Evolutionary conservation across 2,888 invertebrate species (phyloP).

Genomic region (Cheilosia urbana): DNA sequence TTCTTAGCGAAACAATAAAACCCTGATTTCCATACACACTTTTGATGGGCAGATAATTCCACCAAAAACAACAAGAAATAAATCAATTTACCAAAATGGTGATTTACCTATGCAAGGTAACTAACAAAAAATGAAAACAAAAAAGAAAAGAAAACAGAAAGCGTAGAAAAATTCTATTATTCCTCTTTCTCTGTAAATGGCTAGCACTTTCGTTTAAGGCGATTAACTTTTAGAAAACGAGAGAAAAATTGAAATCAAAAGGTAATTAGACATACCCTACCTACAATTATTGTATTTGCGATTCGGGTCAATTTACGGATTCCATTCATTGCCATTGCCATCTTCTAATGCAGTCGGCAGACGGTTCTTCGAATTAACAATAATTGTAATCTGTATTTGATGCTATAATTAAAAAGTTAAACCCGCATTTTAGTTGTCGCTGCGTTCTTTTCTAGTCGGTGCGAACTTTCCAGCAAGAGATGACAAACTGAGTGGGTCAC

Average conservation of each 20-base stretch:
- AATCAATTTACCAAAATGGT: conserved; percentile 46
- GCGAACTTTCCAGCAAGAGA: conserved; percentile 42
- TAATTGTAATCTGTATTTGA: conserved; percentile 43
- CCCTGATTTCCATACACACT: not conserved
- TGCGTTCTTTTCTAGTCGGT: not conserved
- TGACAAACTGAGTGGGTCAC: not conserved
- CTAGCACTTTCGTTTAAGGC: conserved; percentile 64
- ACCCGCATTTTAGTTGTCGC: conserved; percentile 1
- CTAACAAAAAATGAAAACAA: not conserved
- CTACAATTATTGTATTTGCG: conserved; percentile 9
- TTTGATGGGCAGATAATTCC: not conserved
- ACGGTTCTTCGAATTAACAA: not conserved
- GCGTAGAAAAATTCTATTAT: conserved; percentile 52
- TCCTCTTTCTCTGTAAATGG: conserved; percentile 17
- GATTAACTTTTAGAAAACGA: conserved; percentile 53
- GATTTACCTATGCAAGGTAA: conserved; percentile 3
- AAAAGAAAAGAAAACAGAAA: conserved; percentile 48
- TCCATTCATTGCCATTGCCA: conserved; percentile 17
- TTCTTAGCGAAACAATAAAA: conserved; percentile 3
- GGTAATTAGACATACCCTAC: conserved; percentile 49
- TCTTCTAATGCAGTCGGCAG: conserved; percentile 4
- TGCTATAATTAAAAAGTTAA: conserved; percentile 6
- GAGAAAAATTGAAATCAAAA: conserved; percentile 52
- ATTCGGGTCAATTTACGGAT: conserved; percentile 56
- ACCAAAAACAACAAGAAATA: conserved; percentile 14